Base-by-base conservation (phyloP, 2,888 invertebrate genomes). In the Xestia rhomboidea region DNA sequence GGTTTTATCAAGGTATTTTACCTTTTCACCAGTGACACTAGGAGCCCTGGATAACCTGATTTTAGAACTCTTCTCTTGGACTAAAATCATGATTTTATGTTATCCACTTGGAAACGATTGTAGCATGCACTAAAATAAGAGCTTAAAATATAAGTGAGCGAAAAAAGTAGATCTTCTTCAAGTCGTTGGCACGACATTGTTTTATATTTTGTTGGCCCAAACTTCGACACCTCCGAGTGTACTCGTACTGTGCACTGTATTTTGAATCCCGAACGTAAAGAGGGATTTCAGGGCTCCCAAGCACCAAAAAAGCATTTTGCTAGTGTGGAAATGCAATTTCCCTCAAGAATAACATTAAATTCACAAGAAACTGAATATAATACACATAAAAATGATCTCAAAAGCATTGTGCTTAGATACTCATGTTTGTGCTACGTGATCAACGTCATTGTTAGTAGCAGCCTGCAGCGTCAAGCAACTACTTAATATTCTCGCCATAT, bases 401-500 rank as follows among this genome's bases (percentile, higher is more conserved):
- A n/a, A 80, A n/a, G n/a, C 21, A 46, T 72, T 72, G 30, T 81
- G 24, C 21, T 34, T 49, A 34, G 24, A 8, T 51, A 46, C 49
- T 46, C 27, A n/a, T 66, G 51, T 78, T 77, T 77, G 34, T 54
- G 2, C 66, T 62, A 67, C 71, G 72, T 83, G 69, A 73, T 67
- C 74, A 67, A 57, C 38, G 54, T 80, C 69, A 81, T 54, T 63
- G 68, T 60, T 38, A 27, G 38, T n/a, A 27, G 41, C 44, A 46
- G 11, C 49, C 57, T 34, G 51, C 67, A 67, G 38, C 27, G 66
- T 38, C 76, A 27, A 66, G 73, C 64, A 34, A 44, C 73, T 49
- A 76, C 62, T 84, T 83, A 67, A 54, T 83, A 84, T 84, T 79
- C 84, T 30, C 30, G 30, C 57, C 74, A 64, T 54, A 41, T n/a